These are phyloP conservation scores for Gallinago jamesoni DNA, from an alignment of 2,113 vertebrate genomes.

Conservation along the genomic window DNA sequence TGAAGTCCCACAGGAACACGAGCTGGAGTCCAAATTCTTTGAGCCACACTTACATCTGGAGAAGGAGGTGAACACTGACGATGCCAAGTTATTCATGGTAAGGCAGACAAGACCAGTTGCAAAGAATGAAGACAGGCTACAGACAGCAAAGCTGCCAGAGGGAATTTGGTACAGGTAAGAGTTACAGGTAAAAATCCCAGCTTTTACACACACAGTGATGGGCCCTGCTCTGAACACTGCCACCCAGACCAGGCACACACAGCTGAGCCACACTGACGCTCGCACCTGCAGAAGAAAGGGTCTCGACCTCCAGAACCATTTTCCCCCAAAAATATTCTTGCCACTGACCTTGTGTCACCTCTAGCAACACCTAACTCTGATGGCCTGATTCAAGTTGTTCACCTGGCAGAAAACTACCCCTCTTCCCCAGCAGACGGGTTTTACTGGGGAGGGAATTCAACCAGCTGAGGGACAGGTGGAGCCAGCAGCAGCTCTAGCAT, in stretches of 20 bases:
- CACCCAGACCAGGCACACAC: fast-evolving
- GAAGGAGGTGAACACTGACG: not conserved
- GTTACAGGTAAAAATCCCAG: not conserved
- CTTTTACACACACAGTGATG: fast-evolving
- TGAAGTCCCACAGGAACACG: not conserved
- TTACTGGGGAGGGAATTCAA: not conserved
- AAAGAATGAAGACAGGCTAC: not conserved
- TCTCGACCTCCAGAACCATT: not conserved
- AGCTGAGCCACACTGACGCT: not conserved
- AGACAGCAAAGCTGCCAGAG: not conserved
- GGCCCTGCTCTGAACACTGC: not conserved
- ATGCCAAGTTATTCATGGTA: not conserved
- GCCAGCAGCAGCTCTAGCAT: not conserved
- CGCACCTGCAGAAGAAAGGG: not conserved
- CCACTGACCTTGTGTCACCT: not conserved
- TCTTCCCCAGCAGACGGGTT: not conserved
- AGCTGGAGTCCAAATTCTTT: not conserved
- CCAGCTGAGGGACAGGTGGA: not conserved
- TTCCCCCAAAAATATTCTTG: not conserved
- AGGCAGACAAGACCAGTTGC: not conserved
- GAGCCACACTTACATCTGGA: not conserved
- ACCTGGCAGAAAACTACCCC: not conserved
- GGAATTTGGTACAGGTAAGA: not conserved
- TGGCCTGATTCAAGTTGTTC: not conserved
- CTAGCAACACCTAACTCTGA: not conserved